Evolutionary conservation across 2,797 vertebrate genomes (phyloP).

Genomic region (Microhierax caerulescens): DNA sequence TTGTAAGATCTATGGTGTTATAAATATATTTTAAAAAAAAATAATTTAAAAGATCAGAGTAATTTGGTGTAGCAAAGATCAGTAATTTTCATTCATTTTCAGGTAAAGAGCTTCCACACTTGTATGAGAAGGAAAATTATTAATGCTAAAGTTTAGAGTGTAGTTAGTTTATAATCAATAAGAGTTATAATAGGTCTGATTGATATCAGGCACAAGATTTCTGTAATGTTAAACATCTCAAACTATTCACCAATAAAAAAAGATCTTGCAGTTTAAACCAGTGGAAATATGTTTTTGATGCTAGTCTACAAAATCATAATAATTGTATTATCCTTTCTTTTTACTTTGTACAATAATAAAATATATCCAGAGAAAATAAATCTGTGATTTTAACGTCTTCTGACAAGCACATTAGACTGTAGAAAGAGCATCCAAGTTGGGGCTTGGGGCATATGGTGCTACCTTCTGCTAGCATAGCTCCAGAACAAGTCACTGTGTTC

Average conservation of each 20-base stretch:
- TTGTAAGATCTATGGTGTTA: not conserved
- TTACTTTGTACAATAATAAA: constrained; percentile 69
- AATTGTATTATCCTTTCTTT: constrained; percentile 59
- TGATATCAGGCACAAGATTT: not conserved
- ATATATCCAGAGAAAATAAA: constrained; percentile 70
- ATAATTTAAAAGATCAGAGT: no score
- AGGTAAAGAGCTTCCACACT: not conserved
- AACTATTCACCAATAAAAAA: not conserved
- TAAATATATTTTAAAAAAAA: not conserved
- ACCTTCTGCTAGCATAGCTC: constrained; percentile 89
- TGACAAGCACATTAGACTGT: constrained; percentile 95
- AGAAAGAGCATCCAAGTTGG: constrained; percentile 92
- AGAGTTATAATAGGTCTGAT: not conserved
- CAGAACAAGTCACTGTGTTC: constrained; percentile 84
- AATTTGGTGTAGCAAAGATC: not conserved
- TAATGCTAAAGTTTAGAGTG: not conserved
- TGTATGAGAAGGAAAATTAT: not conserved
- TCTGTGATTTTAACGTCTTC: constrained; percentile 89
- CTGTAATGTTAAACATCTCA: not conserved
- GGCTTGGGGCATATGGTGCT: constrained; percentile 91
- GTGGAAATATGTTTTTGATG: not conserved
- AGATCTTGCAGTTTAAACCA: not conserved
- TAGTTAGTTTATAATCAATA: not conserved
- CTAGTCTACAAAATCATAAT: not conserved
- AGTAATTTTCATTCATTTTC: not conserved